Base-by-base conservation (phyloP, 2,113 vertebrate species). In the Oreochromis aureus region DNA sequence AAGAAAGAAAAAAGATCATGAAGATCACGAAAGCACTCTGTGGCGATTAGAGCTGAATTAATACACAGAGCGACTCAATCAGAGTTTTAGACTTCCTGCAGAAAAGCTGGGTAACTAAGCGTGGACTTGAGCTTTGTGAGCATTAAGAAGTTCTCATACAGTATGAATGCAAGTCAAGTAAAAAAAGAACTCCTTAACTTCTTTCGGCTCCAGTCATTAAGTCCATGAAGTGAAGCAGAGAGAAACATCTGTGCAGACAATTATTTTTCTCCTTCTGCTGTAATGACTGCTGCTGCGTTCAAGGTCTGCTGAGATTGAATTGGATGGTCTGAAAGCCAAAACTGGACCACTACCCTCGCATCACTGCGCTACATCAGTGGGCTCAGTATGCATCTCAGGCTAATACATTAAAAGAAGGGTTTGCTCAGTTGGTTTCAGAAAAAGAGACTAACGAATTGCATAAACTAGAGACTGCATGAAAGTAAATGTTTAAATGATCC, bases 251-350 rank as follows among this genome's bases (percentile, higher is more conserved):
- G 90, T 54, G 66, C 63, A 83, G 69, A 63, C 88, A 90, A 89
- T 87, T 90, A 82, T 91, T 93, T 87, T 71, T 86, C 80, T 86
- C 87, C 81, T 82, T 92, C 51, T 56, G 73, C 91, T 19, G 56
- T 92, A 95, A 95, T 92, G 89, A 91, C 82, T 73, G 46, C 86
- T 73, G 89, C 83, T 92, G 82, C 2, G 85, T 91, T 94, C 90
- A 91, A 93, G 93, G 94, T 95, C 91, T 88, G 83, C 66, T 69
- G 73, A 88, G 91, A 90, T 13, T 83, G 87, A 89, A 86, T 58
- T 56, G 69, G 61, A 88, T 12, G 83, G 88, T 58, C 88, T 55
- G 30, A 78, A 61, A 86, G 53, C 48, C 73, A 18, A 54, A 83
- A 58, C 22, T 81, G 54, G 61, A 86, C 81, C 71, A 36, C 27